Base-by-base conservation (phyloP, 2,113 vertebrate species). In the Sceloporus undulatus region DNA sequence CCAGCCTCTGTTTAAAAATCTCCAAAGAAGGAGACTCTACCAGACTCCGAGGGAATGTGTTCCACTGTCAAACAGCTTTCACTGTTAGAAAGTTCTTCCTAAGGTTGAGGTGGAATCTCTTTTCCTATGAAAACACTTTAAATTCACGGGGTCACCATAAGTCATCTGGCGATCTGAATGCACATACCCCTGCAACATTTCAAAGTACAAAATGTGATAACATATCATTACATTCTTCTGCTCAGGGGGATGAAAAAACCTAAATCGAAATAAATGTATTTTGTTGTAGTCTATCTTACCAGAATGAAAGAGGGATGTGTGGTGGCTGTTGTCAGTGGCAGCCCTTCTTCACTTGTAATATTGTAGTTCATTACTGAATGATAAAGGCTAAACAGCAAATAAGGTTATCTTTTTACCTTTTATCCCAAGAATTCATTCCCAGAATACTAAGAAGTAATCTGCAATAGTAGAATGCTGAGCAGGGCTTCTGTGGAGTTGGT, bases 371-470 rank as follows among this genome's bases (percentile, higher is more conserved):
- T 29, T 84, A 34, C 71, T 62, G 34, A 85, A 54, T 59, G 2
- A 40, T 9, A 83, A 78, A 82, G 34, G 68, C 59, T 16, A 40
- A 78, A 81, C 14, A 80, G 5, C 6, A 0, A 56, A 78, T 16
- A 90, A 16, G 85, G 5, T 1, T 92, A 86, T 88, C 77, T 78
- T 87, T 95, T 97, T 97, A 99, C 99, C 99, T 99, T 95, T 99
- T 99, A 95, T 99, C 99, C 99, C 99, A 99, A 84, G 98, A 99
- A 97, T 99, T 99, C 97, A 99, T 98, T 91, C 99, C 99, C 94
- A 99, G 96, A 96, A 99, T 98, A 97, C 98, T 99, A 94, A 99
- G 98, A 88, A 99, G 98, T 75, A 99, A 97, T 91, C 99, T 97
- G 97, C 98, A 99, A 96, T 99, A 99, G 97, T 99, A 99, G 97